Evolutionary conservation across 2,888 invertebrate genomes (phyloP), one percentile per base, ranked within the genome.

Genomic region (Tetragnatha montana): DNA sequence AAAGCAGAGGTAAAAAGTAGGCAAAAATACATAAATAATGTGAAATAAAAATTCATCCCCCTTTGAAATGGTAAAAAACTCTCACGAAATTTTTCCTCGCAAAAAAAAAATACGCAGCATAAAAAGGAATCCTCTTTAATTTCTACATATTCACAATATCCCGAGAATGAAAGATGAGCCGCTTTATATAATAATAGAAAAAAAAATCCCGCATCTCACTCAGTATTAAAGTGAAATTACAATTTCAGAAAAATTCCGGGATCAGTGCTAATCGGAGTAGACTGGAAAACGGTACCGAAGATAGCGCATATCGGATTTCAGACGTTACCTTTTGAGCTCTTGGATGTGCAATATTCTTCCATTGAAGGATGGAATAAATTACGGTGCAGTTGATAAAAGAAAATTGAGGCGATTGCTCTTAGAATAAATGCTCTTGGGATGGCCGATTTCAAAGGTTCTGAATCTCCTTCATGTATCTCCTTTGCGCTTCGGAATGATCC

Each of bases 11-110:
- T 6, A 19, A 22, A 73, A 22, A 60, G 70, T 70, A 49, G 73
- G 76, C 68, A 6, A 51, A 84, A 84, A 84, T 84, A 21, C 76
- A 84, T 84, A 76, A 75, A 84, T 84, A 84, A 84, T 74, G n/a
- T n/a, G 83, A 75, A 84, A 84, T 76, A 69, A 76, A 75, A 35
- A 1, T 35, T 4, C 35, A 1, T 35, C 35, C 35, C n/a, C 35
- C 35, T 35, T 35, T 35, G 60, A 60, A 60, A 60, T 17, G 12
- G 60, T 12, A 10, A 60, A 60, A 60, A 60, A 60, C 6, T 10
- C 4, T 10, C 60, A 8, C 60, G 60, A 17, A 60, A 17, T 60
- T 60, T 60, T 60, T 60, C 60, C 60, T 8, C 10, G 60, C 12
- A 60, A 60, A 17, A 14, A 60, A 60, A 60, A 60, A 60, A 60